Percentiles rank a stretch among this genome's conserved stretches.
phyloP scores from a whole-genome alignment of 1,140 invertebrate genomes.

The Drosophila neocordata region DNA sequence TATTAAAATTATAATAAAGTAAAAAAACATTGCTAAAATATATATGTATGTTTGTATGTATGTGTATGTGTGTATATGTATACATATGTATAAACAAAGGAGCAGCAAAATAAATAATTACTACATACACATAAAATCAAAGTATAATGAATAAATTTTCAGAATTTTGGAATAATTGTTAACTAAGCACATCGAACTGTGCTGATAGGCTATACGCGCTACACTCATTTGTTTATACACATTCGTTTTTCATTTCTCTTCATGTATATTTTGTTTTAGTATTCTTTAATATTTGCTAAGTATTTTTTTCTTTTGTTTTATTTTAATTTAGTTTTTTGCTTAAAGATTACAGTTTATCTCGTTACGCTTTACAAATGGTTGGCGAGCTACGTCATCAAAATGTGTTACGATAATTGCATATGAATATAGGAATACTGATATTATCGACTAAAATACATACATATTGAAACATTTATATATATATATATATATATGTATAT shows the following conservation, averaged over 20 bases:
- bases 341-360: slow-evolving; percentile 21
- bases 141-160: slow-evolving; percentile 14
- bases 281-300: slow-evolving; percentile 59
- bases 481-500: not conserved
- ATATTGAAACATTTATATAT: not conserved
- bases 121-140: slow-evolving; percentile 21
- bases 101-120: slow-evolving; percentile 72
- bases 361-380: slow-evolving; percentile 24
- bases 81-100: slow-evolving; percentile 52
- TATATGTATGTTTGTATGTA: slow-evolving; percentile 39
- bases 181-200: slow-evolving; percentile 62
- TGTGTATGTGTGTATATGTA: slow-evolving; percentile 23
- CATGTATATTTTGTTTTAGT: slow-evolving; percentile 29
- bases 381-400: slow-evolving; percentile 10
- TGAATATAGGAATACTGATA: slow-evolving; percentile 3
- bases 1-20: slow-evolving; percentile 34
- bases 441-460: slow-evolving; percentile 1
- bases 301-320: slow-evolving; percentile 45
- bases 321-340: slow-evolving; percentile 30
- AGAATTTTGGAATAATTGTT: slow-evolving; percentile 46
- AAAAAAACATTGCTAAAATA: slow-evolving; percentile 31
- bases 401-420: slow-evolving; percentile 10
- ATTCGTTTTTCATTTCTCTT: slow-evolving; percentile 33
- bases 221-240: slow-evolving; percentile 68
- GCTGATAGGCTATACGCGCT: slow-evolving; percentile 35